A percentile compares a stretch with the other conserved stretches of the same genome.
Conservation (phyloP, 2,797 vertebrate species). For the Anomalospiza imberbis region DNA sequence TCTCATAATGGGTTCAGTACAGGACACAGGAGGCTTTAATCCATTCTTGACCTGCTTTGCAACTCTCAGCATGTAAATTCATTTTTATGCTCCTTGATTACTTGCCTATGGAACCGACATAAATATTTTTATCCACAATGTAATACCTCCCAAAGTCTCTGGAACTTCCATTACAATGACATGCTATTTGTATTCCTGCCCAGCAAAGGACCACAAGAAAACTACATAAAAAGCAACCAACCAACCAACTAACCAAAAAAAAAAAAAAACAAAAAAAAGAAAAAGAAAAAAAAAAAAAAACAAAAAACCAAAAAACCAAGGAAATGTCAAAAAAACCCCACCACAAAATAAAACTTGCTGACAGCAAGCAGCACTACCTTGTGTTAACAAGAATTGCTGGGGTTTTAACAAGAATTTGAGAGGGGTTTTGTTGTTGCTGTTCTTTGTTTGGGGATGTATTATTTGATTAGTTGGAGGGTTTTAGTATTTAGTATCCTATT, state of each 20-base stretch:
- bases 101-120: neutral
- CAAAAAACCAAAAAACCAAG: neutral
- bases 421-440: accelerated
- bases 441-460: accelerated
- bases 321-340: neutral
- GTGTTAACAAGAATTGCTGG: neutral
- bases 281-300: too few relatives aligned
- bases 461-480: neutral
- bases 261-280: neutral
- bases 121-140: neutral
- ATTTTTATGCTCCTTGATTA: neutral
- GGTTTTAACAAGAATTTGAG: neutral
- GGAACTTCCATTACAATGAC: neutral
- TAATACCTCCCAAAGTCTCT: neutral
- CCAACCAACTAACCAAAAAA: neutral
- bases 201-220: neutral
- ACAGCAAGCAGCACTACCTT: neutral
- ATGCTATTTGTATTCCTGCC: neutral
- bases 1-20: neutral
- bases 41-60: neutral
- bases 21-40: neutral
- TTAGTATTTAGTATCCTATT: neutral
- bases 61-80: neutral
- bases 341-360: neutral
- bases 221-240: accelerated